Conservation (phyloP, 2,113 vertebrate species). For the Psilopsiagon aurifrons region DNA sequence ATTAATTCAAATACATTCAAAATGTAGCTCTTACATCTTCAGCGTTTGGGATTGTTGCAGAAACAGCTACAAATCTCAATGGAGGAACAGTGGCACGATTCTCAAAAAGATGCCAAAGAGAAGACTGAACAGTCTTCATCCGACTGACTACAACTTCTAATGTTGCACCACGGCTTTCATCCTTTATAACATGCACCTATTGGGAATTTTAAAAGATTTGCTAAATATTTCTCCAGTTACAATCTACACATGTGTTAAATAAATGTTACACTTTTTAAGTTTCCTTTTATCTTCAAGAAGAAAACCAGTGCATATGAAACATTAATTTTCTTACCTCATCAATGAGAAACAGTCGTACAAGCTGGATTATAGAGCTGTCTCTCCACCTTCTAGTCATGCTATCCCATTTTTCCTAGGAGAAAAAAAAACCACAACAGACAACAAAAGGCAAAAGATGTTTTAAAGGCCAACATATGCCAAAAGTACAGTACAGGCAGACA, state of each 20-base stretch:
- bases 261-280: background rate
- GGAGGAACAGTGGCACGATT: slow-evolving; percentile 63
- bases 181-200: slow-evolving; percentile 93
- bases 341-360: slow-evolving; percentile 92
- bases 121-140: slow-evolving; percentile 91
- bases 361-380: slow-evolving; percentile 89
- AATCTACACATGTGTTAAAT: background rate
- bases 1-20: background rate
- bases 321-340: slow-evolving; percentile 84
- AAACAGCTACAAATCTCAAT: slow-evolving; percentile 93
- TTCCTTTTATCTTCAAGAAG: slow-evolving; percentile 22
- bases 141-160: slow-evolving; percentile 96
- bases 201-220: background rate
- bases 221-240: background rate
- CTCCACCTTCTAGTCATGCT: slow-evolving; percentile 98
- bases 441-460: background rate
- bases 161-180: slow-evolving; percentile 91
- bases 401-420: slow-evolving; percentile 95
- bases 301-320: slow-evolving; percentile 2
- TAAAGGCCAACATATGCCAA: background rate
- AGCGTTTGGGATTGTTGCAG: slow-evolving; percentile 95
- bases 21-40: slow-evolving; percentile 85
- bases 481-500: background rate
- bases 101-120: slow-evolving; percentile 66
- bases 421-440: background rate